Percentiles rank a stretch among this genome's conserved stretches.
phyloP scores from a whole-genome alignment of 2,888 invertebrate genomes.

The Drosophila eohydei region DNA sequence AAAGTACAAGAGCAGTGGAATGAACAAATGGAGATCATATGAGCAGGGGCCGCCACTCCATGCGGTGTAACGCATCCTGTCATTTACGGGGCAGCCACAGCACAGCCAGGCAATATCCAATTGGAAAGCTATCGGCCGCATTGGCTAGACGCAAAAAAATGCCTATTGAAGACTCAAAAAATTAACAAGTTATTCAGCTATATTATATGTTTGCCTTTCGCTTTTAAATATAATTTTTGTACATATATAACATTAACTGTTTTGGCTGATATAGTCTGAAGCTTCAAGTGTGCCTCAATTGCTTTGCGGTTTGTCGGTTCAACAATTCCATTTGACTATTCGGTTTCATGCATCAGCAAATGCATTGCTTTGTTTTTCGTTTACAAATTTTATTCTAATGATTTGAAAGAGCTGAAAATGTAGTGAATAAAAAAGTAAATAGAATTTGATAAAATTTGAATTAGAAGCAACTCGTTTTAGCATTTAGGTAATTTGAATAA shows the following conservation, averaged over 20 bases:
- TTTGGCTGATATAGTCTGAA: neutral
- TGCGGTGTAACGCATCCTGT: slow-evolving; percentile 43
- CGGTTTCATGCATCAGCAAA: neutral
- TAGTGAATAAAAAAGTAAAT: neutral
- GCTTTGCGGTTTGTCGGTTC: neutral
- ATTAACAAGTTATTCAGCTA: neutral
- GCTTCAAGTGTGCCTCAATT: neutral
- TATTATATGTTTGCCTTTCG: neutral
- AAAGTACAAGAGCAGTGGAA: slow-evolving; percentile 57
- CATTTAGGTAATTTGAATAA: no score
- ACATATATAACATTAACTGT: neutral
- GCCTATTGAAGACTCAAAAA: neutral
- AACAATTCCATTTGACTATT: neutral
- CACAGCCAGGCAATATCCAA: slow-evolving; percentile 7
- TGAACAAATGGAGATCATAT: neutral
- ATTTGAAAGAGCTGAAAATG: neutral
- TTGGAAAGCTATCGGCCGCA: slow-evolving; percentile 4
- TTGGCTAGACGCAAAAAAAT: neutral
- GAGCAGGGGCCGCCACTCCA: neutral
- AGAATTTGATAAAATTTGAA: no score
- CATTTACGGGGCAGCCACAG: slow-evolving; percentile 31
- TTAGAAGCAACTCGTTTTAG: no score
- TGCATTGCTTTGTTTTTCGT: neutral
- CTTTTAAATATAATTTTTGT: neutral
- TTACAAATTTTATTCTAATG: neutral